Conservation (phyloP, 2,797 vertebrate genomes). For the Danio albolineatus region DNA sequence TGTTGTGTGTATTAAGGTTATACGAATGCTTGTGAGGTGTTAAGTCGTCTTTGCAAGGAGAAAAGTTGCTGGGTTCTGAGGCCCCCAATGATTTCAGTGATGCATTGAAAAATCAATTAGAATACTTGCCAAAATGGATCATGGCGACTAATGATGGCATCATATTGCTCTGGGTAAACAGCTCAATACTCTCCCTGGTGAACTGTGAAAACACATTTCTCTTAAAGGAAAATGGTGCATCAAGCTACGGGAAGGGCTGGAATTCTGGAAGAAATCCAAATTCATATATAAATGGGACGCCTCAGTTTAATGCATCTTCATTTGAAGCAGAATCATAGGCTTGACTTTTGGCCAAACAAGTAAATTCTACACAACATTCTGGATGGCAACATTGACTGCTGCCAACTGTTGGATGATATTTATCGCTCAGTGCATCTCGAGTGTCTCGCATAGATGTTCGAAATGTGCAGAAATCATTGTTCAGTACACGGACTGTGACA, state of each 20-base stretch:
- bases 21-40: conserved; percentile 18
- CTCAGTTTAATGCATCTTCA: conserved; percentile 46
- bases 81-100: conserved; percentile 52
- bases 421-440: background rate
- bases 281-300: conserved; percentile 30
- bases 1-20: conserved; percentile 14
- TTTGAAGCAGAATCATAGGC: conserved; percentile 29
- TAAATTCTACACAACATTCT: conserved; percentile 12
- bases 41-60: conserved; percentile 43
- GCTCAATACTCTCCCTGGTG: conserved; percentile 53
- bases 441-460: conserved; percentile 20
- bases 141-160: conserved; percentile 60
- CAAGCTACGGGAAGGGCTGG: conserved; percentile 27
- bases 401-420: conserved; percentile 29
- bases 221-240: conserved; percentile 38
- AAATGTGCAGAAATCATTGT: conserved; percentile 18
- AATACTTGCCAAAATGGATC: conserved; percentile 61
- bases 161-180: conserved; percentile 56
- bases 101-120: conserved; percentile 61
- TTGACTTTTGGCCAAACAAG: conserved; percentile 30
- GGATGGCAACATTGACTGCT: conserved; percentile 14
- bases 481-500: conserved; percentile 8
- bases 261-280: conserved; percentile 40
- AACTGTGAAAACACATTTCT: conserved; percentile 49
- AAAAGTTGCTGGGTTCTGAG: conserved; percentile 48